Base-by-base conservation (phyloP, 2,113 vertebrate genomes). In the Neopipo cinnamomea region DNA sequence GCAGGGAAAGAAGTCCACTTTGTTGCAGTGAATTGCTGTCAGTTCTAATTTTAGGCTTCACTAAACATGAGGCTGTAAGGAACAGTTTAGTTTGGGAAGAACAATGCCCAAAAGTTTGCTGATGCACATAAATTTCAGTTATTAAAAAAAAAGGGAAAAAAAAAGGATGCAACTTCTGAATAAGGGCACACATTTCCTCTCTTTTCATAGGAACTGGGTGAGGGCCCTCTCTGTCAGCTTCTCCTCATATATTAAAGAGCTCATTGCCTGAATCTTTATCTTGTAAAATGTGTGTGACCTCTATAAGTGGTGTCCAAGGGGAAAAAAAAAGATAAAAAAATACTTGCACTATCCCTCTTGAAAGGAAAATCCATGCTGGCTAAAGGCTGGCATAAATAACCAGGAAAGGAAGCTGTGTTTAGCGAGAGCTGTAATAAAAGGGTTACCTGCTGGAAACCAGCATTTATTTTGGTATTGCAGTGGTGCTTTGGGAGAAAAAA, bases 21-120 rank as follows among this genome's bases (percentile, higher is more conserved):
- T 98, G 98, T 98, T 97, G 96, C 82, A 94, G 79, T 98, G 98
- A 98, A 98, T 98, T 98, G 98, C 98, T 98, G 98, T 98, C 98
- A 98, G 98, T 98, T 98, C 97, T 96, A 95, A 98, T 98, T 98
- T 98, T 97, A 98, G 97, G 98, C 98, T 98, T 98, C 98, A 98
- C 95, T 98, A 98, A 97, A 98, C 98, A 98, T 91, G 97, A 97
- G 97, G 96, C 97, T 95, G 90, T 95, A 91, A 97, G 97, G 97
- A 97, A 96, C 98, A 96, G 98, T 98, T 97, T 89, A 96, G 97
- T 97, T 98, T 95, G 96, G 75, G 91, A 92, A 96, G 97, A 97
- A 98, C 98, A 98, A 98, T 98, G 95, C 95, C 94, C 84, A 91
- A 91, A 97, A 97, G 96, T 97, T 97, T 98, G 97, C 97, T 88